Base-by-base conservation (phyloP, 2,797 vertebrate genomes). In the Pogonophryne albipinna region DNA sequence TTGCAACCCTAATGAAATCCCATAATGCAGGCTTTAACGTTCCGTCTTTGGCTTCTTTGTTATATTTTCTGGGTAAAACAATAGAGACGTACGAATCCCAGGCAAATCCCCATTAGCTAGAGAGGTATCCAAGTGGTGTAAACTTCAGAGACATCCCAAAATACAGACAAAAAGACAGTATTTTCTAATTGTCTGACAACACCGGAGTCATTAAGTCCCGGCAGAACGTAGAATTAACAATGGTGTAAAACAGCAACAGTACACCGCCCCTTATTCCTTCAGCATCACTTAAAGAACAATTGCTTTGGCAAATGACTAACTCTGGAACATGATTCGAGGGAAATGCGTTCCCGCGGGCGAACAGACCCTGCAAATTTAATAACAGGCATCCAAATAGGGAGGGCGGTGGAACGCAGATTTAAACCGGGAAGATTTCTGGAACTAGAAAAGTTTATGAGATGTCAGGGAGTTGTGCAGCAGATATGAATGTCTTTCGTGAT, bases 241-340 rank as follows among this genome's bases (percentile, higher is more conserved):
- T 34, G 13, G 68, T 23, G 42, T 27, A 12, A 78, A 52, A 19
- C 46, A 72, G 62, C 61, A 71, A 69, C 10, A 19, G n/a, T 12
- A 4, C 2, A 1, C 10, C 46, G 10, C 60, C 45, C 31, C 73
- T 42, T 38, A 27, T 64, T 76, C 69, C 42, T 65, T 44, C 14
- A 80, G 63, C 70, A 15, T 80, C 74, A 51, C 81, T 87, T 85
- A 83, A 84, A 72, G 70, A 80, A 79, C 82, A 82, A 79, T 79
- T 77, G 70, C 74, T 67, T 79, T 78, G 78, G 71, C 80, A 87
- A 88, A 38, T 87, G 80, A 79, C 79, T 34, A 59, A 72, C 64
- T 65, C 34, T 62, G 68, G 62, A 85, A 83, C 74, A 78, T 38
- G 71, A 84, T 88, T 66, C 4, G 53, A 71, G 85, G 81, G 77